These are phyloP conservation scores for Drosophila robusta DNA, from an alignment of 2,888 invertebrate species.

Conservation along the genomic window DNA sequence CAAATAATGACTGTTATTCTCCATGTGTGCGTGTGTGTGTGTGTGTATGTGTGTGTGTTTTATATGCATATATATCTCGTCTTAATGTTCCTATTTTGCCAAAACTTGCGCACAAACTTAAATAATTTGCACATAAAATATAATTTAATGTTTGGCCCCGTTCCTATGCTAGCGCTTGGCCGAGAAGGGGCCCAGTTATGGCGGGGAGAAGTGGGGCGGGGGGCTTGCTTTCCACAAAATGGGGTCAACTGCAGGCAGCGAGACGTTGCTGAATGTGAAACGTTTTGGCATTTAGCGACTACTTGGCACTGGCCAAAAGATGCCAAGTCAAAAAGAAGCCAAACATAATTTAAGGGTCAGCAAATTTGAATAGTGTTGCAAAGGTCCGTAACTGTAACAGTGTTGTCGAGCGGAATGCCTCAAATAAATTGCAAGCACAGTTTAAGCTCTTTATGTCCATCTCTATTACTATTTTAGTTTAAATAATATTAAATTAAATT, in stretches of 20 bases:
- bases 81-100: slow-evolving; percentile 72
- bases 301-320: slow-evolving; percentile 37
- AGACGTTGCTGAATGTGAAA: slow-evolving; percentile 31
- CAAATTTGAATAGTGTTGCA: slow-evolving; percentile 11
- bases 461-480: too few relatives aligned
- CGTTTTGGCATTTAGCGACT: slow-evolving; percentile 52
- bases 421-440: not conserved
- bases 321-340: slow-evolving; percentile 14
- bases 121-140: slow-evolving; percentile 77
- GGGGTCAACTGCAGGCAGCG: slow-evolving; percentile 63
- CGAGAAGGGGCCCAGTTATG: not conserved
- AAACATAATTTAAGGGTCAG: slow-evolving; percentile 18
- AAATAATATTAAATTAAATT: too few relatives aligned
- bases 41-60: not conserved
- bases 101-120: slow-evolving; percentile 68
- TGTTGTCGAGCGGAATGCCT: not conserved
- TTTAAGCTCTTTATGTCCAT: not conserved
- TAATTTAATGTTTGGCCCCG: slow-evolving; percentile 67
- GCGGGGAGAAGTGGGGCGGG: not conserved
- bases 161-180: not conserved
- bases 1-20: slow-evolving; percentile 56
- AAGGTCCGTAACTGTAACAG: not conserved
- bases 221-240: slow-evolving; percentile 27
- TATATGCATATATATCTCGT: slow-evolving; percentile 10
- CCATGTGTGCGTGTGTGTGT: not conserved